Evolutionary conservation across 2,113 vertebrate species (phyloP).

Genomic region (Thamnophis sirtalis): DNA sequence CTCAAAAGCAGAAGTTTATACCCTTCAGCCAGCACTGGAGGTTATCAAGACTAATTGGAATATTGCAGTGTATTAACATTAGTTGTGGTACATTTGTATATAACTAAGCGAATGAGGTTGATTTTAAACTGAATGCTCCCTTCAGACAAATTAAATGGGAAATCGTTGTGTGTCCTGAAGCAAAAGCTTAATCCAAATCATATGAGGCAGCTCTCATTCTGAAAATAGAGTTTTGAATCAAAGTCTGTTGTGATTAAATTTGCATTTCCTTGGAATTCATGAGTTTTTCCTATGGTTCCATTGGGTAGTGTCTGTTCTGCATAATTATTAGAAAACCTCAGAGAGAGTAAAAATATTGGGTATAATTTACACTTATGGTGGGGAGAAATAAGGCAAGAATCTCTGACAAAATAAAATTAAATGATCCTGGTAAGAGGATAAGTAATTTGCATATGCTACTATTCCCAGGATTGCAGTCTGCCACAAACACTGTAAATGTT

Average conservation of each 20-base stretch:
- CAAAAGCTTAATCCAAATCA: not conserved
- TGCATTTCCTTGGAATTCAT: not conserved
- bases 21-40: not conserved
- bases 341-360: not conserved
- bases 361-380: not conserved
- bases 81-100: not conserved
- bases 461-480: not conserved
- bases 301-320: not conserved
- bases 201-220: not conserved
- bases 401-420: not conserved
- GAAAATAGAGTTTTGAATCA: not conserved
- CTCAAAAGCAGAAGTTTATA: not conserved
- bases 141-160: not conserved
- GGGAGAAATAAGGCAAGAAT: not conserved
- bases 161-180: not conserved
- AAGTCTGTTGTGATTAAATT: not conserved
- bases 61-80: not conserved
- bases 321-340: not conserved
- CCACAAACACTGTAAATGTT: not conserved
- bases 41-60: conserved; percentile 6
- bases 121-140: conserved; percentile 3
- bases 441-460: not conserved
- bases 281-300: not conserved
- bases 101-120: not conserved
- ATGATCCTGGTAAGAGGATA: not conserved